A percentile compares a stretch with the other conserved stretches of the same genome.
phyloP scores from a whole-genome alignment of 2,797 vertebrate genomes.

The Sebastes nivosus region DNA sequence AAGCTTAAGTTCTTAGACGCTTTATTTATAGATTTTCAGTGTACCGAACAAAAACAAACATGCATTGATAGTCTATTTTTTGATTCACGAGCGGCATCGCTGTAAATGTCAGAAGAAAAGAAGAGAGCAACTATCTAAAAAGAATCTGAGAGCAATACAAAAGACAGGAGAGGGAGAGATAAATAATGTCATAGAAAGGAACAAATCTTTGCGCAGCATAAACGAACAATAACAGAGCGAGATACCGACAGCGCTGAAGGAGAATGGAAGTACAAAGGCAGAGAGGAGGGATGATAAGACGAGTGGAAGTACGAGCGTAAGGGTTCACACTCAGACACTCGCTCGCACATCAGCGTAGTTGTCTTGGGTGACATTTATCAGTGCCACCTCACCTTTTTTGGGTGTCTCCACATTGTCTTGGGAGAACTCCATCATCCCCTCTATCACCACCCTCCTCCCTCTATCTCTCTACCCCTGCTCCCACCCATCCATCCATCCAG shows the following conservation, averaged over 20 bases:
- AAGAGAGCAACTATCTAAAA: background rate
- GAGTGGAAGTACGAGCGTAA: conserved; percentile 27
- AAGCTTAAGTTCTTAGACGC: background rate
- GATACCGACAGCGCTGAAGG: background rate
- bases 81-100: background rate
- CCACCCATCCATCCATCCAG: conserved; percentile 24
- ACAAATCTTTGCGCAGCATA: conserved; percentile 18
- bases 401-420: conserved; percentile 36
- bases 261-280: background rate
- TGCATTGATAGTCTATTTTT: background rate
- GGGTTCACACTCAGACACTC: conserved; percentile 27
- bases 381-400: conserved; percentile 42
- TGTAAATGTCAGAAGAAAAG: conserved; percentile 20
- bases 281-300: conserved; percentile 8
- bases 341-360: conserved; percentile 30
- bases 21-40: background rate
- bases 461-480: background rate
- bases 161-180: background rate
- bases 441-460: conserved; percentile 1
- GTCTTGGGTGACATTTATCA: conserved; percentile 65
- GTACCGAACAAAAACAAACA: background rate
- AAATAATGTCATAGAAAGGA: conserved; percentile 4
- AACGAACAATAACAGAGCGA: background rate
- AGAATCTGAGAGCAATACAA: background rate
- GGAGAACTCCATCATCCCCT: conserved; percentile 48